These are phyloP conservation scores for Silurus lanzhouensis DNA, from an alignment of 2,797 vertebrate genomes.

Conservation along the genomic window DNA sequence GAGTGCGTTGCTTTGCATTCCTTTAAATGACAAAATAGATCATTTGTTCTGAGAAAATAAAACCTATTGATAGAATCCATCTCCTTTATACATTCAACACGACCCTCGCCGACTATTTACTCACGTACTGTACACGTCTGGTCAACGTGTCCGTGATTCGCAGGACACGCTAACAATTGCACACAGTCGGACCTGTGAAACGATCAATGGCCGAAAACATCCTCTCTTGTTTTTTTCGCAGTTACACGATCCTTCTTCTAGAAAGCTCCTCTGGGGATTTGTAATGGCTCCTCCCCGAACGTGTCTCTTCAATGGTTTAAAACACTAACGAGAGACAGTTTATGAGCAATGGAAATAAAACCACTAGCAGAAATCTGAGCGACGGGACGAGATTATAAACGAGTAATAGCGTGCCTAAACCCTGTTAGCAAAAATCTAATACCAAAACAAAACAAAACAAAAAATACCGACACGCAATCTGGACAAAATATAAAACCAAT, in stretches of 20 bases:
- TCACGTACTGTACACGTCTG: neutral
- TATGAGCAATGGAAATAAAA: slow-evolving; percentile 56
- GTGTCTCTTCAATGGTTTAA: slow-evolving; percentile 61
- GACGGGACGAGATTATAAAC: slow-evolving; percentile 23
- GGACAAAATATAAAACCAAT: slow-evolving; percentile 49
- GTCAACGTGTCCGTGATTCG: neutral
- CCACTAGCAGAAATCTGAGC: slow-evolving; percentile 39
- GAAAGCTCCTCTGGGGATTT: slow-evolving; percentile 20
- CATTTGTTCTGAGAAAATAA: slow-evolving; percentile 56
- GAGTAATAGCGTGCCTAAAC: slow-evolving; percentile 21
- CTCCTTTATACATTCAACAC: slow-evolving; percentile 35
- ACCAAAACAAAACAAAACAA: slow-evolving; percentile 13
- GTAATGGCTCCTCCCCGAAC: slow-evolving; percentile 21
- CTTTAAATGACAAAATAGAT: slow-evolving; percentile 47
- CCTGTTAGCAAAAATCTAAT: slow-evolving; percentile 32
- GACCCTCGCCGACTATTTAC: neutral
- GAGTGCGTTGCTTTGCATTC: slow-evolving; percentile 57
- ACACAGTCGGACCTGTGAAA: slow-evolving; percentile 30
- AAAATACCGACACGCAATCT: slow-evolving; percentile 29
- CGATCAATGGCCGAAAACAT: slow-evolving; percentile 15
- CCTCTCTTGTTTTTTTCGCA: neutral
- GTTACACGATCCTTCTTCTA: neutral
- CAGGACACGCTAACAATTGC: slow-evolving; percentile 24
- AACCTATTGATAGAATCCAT: slow-evolving; percentile 48
- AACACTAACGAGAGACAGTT: slow-evolving; percentile 59